These are phyloP conservation scores for Catharus minimus DNA, from an alignment of 2,113 vertebrate species.

Conservation along the genomic window DNA sequence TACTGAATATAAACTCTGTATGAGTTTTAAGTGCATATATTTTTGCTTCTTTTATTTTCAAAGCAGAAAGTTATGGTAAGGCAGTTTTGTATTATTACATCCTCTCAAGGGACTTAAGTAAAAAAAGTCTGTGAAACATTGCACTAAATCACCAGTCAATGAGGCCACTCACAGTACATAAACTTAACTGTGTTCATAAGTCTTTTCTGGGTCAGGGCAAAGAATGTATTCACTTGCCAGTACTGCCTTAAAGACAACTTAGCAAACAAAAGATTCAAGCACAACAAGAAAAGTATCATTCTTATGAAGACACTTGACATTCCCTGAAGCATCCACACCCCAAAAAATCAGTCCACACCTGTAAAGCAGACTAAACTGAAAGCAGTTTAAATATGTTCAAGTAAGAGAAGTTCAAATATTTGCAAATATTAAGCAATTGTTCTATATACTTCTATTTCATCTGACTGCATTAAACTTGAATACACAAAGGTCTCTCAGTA, in stretches of 20 bases:
- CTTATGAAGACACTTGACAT: conserved; percentile 35
- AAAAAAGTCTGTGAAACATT: background rate
- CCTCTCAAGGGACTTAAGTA: background rate
- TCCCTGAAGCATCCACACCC: conserved; percentile 56
- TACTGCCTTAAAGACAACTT: conserved; percentile 33
- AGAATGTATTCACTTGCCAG: conserved; percentile 48
- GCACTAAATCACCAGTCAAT: conserved; percentile 25
- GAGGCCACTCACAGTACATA: conserved; percentile 20
- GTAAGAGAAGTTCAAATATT: conserved; percentile 57
- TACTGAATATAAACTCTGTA: background rate
- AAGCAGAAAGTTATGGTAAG: background rate
- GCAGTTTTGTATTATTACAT: background rate
- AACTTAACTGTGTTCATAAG: background rate
- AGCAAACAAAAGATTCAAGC: conserved; percentile 53
- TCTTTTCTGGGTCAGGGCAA: conserved; percentile 35
- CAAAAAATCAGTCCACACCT: conserved; percentile 52
- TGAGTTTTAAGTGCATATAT: background rate
- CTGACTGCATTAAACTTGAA: background rate
- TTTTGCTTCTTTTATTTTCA: conserved; percentile 14
- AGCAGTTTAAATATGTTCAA: conserved; percentile 18
- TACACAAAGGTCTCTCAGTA: background rate
- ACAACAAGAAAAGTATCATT: conserved; percentile 53
- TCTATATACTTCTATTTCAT: background rate
- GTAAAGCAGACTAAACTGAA: conserved; percentile 47
- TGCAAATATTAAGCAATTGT: conserved; percentile 32